Conservation (phyloP, 2,888 invertebrate genomes). For the Pachliopta kotzebuea region DNA sequence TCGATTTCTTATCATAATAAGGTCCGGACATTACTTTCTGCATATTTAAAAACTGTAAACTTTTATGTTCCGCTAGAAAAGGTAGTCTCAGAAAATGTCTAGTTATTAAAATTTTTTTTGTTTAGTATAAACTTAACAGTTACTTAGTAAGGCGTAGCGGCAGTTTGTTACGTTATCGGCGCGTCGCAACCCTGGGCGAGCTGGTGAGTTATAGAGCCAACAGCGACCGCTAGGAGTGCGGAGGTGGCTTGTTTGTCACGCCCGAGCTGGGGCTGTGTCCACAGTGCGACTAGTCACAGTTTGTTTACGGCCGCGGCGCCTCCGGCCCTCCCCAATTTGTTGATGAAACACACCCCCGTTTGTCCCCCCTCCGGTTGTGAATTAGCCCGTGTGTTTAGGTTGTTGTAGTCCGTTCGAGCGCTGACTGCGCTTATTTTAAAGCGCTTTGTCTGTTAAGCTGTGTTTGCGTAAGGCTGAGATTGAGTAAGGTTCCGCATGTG, state of each 20-base stretch:
- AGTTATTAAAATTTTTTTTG: too few relatives aligned
- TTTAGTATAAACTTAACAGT: too few relatives aligned
- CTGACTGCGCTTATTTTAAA: conserved; percentile 25
- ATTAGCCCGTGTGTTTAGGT: conserved; percentile 27
- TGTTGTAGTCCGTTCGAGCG: conserved; percentile 10
- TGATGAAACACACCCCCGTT: conserved; percentile 20
- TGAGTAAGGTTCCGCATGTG: conserved; percentile 3
- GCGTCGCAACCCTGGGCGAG: conserved; percentile 17
- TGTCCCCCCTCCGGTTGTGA: conserved; percentile 23
- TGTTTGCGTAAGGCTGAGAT: conserved; percentile 18
- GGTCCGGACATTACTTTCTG: too few relatives aligned
- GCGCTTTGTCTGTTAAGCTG: conserved; percentile 14
- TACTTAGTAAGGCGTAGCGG: background rate
- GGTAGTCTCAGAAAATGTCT: too few relatives aligned
- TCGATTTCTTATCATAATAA: too few relatives aligned
- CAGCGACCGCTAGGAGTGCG: conserved; percentile 20
- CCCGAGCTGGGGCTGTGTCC: conserved; percentile 21
- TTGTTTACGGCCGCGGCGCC: conserved; percentile 16
- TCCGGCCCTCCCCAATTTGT: conserved; percentile 21
- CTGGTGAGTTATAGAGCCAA: conserved; percentile 23
- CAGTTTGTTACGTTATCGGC: conserved; percentile 16
- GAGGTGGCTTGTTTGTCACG: conserved; percentile 24
- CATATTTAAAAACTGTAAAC: too few relatives aligned
- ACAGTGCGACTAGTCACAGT: conserved; percentile 23
- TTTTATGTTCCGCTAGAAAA: too few relatives aligned